These are phyloP conservation scores for Poecile atricapillus DNA, from an alignment of 2,113 vertebrate species.

Conservation along the genomic window DNA sequence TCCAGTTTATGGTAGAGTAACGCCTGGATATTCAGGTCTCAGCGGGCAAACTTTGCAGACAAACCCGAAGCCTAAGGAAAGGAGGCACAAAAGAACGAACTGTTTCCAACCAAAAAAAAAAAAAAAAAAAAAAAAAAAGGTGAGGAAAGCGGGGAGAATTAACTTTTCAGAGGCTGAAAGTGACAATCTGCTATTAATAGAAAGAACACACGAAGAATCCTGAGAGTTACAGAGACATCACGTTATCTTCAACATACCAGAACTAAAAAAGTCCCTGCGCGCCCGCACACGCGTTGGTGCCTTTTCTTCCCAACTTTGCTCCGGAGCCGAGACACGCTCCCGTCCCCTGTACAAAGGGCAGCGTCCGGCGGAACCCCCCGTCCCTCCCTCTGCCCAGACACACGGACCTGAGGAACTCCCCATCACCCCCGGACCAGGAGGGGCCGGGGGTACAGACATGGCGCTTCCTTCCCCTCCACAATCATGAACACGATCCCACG, in stretches of 20 bases:
- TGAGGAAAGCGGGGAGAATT: background rate
- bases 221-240: background rate
- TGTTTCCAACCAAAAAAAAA: background rate
- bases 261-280: background rate
- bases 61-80: background rate
- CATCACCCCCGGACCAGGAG: background rate
- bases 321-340: background rate
- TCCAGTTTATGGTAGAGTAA: background rate
- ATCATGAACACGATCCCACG: fast-evolving
- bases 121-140: background rate
- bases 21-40: background rate
- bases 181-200: fast-evolving
- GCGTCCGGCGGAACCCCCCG: fast-evolving
- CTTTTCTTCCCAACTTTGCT: background rate
- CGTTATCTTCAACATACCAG: fast-evolving
- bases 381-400: fast-evolving
- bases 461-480: background rate
- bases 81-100: background rate
- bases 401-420: background rate
- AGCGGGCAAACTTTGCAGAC: fast-evolving
- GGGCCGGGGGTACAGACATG: fast-evolving
- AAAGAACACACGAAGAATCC: fast-evolving
- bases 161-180: background rate
- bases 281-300: background rate
- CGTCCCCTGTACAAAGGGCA: fast-evolving